Evolutionary conservation across 2,797 vertebrate genomes (phyloP), one percentile per base, ranked within the genome.

Genomic region (Oreochromis mossambicus): DNA sequence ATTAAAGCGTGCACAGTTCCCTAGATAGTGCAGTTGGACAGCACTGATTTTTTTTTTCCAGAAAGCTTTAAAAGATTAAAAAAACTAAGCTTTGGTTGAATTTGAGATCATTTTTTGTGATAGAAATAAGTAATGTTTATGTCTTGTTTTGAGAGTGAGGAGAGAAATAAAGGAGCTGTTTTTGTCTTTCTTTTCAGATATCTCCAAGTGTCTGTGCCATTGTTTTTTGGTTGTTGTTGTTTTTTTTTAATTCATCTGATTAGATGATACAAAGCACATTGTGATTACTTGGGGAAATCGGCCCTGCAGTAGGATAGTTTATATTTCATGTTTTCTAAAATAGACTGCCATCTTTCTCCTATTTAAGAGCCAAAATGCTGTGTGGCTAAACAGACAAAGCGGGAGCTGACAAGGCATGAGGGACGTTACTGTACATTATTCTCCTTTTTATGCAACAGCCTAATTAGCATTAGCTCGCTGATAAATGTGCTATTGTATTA

Each of bases 401-500:
- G 19, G 81, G 54, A 80, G 84, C 89, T 81, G 83, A 82, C 87
- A 77, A 68, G 85, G 68, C 82, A 83, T 78, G 79, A 80, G 89
- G 78, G 93, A 87, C 87, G 81, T 91, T 85, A 87, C 86, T 93
- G 88, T 91, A 92, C 87, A 91, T 93, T 92, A 89, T 90, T 89
- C 90, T 78, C 21, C 24, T 93, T 93, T 93, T 89, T 80, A 88
- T 87, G 92, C 95, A 90, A 88, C 83, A 36, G 86, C 87, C 87
- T 93, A 91, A 94, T 95, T 94, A 94, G 86, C 88, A 94, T 94
- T 91, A 92, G 83, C 83, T 80, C 26, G 34, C 83, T 93, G 91
- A 94, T 93, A 87, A 93, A 93, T 94, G 90, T 84, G 78, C 85
- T 87, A 80, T 91, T 92, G 92, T 92, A 92, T 95, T 92, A 91